Evolutionary conservation across 2,888 invertebrate genomes (phyloP).

Genomic region (Rhopalosiphum nymphaeae): DNA sequence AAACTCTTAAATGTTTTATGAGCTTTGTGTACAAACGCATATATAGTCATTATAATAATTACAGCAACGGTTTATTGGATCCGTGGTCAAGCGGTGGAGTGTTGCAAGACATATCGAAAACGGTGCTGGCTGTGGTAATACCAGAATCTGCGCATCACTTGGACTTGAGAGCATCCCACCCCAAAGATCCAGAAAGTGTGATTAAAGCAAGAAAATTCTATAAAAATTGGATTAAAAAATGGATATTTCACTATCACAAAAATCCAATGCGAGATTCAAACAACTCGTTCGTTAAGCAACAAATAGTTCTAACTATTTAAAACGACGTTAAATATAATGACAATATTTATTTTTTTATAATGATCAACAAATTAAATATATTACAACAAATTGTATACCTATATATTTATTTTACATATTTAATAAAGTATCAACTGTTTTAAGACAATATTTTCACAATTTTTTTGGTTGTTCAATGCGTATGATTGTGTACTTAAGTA

Average conservation of each 20-base stretch:
- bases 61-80: slow-evolving; percentile 86
- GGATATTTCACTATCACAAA: slow-evolving; percentile 72
- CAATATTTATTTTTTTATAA: not conserved
- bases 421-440: not conserved
- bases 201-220: slow-evolving; percentile 76
- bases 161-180: slow-evolving; percentile 79
- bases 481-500: not conserved
- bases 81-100: slow-evolving; percentile 92
- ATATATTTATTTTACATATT: not conserved
- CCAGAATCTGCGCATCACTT: slow-evolving; percentile 89
- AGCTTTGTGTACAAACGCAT: not conserved
- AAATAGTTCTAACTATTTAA: not conserved
- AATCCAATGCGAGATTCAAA: not conserved
- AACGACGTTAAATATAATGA: not conserved
- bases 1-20: not conserved
- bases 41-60: slow-evolving; percentile 61
- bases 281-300: not conserved
- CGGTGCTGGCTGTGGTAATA: slow-evolving; percentile 80
- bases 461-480: not conserved
- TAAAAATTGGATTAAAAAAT: slow-evolving; percentile 75
- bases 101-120: slow-evolving; percentile 77
- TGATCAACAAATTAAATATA: not conserved
- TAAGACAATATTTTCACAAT: not conserved
- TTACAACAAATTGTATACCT: not conserved
- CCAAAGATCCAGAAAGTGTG: slow-evolving; percentile 78